These are phyloP conservation scores for Ceratoteleas bidentatus DNA, from an alignment of 1,140 invertebrate genomes.

Conservation along the genomic window DNA sequence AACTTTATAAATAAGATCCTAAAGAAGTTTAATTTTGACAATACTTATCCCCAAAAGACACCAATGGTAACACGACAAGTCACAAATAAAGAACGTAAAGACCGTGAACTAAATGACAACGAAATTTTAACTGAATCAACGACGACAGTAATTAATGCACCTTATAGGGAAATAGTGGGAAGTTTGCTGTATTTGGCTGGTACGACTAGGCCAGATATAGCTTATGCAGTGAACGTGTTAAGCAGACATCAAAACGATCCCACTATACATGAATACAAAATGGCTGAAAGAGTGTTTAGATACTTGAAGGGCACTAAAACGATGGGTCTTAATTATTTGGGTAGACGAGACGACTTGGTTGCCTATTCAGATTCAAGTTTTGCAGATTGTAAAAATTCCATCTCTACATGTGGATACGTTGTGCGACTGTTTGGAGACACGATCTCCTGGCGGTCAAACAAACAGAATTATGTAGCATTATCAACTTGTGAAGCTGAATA, in stretches of 20 bases:
- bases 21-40: neutral
- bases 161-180: conserved; percentile 5
- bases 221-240: neutral
- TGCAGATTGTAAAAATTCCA: neutral
- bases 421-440: too few relatives aligned
- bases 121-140: neutral
- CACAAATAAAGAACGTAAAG: neutral
- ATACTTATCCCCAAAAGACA: neutral
- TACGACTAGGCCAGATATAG: neutral
- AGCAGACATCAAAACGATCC: neutral
- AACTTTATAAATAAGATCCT: conserved; percentile 2
- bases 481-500: too few relatives aligned
- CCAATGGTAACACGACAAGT: conserved; percentile 3
- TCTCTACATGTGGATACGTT: neutral
- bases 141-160: conserved; percentile 1
- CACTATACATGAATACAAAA: neutral
- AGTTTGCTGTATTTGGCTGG: neutral
- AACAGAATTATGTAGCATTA: too few relatives aligned
- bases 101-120: neutral
- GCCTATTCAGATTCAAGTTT: neutral
- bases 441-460: too few relatives aligned
- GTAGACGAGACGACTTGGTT: conserved; percentile 3
- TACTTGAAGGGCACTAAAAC: conserved; percentile 1
- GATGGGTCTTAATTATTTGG: neutral
- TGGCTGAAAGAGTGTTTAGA: neutral